A percentile compares a stretch with the other conserved stretches of the same genome.
Evolutionary conservation across 92 coral and sea anemone genomes (phyloP).

Genomic region (Palythoa heliodiscus): DNA sequence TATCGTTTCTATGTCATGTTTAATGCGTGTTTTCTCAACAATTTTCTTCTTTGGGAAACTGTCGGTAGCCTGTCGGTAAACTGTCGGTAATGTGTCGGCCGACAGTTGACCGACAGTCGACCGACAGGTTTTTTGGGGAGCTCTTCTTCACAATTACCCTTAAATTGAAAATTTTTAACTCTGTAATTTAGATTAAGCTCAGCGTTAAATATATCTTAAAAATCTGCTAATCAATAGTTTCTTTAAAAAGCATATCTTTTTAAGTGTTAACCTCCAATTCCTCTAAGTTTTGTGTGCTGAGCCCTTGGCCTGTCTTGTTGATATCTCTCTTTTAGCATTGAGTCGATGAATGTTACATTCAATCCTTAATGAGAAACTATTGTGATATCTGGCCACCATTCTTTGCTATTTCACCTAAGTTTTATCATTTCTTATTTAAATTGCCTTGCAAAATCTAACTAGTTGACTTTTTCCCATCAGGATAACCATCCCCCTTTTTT

Average conservation of each 20-base stretch:
- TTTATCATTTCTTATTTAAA: conserved; percentile 51
- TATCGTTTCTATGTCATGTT: too few relatives aligned
- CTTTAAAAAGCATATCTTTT: background rate
- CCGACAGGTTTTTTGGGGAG: too few relatives aligned
- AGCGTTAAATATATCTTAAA: background rate
- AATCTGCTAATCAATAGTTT: background rate
- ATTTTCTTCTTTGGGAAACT: too few relatives aligned
- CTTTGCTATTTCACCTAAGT: conserved; percentile 71
- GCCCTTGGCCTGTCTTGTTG: conserved; percentile 9
- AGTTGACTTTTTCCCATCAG: conserved; percentile 69
- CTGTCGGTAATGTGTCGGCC: too few relatives aligned
- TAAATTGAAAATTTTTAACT: background rate
- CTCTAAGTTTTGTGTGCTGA: conserved; percentile 43
- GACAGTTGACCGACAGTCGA: too few relatives aligned
- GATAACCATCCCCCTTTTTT: conserved; percentile 55
- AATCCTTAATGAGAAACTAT: conserved; percentile 47
- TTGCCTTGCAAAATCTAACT: conserved; percentile 55
- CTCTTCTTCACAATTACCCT: too few relatives aligned
- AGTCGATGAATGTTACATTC: conserved; percentile 58
- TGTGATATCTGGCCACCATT: conserved; percentile 69
- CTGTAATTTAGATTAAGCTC: background rate
- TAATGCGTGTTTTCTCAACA: too few relatives aligned
- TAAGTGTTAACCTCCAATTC: conserved; percentile 44
- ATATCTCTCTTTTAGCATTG: conserved; percentile 23
- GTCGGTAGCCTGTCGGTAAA: too few relatives aligned